A percentile compares a stretch with the other conserved stretches of the same genome.
Evolutionary conservation across 2,797 vertebrate genomes (phyloP).

Genomic region (Meda fulgida): DNA sequence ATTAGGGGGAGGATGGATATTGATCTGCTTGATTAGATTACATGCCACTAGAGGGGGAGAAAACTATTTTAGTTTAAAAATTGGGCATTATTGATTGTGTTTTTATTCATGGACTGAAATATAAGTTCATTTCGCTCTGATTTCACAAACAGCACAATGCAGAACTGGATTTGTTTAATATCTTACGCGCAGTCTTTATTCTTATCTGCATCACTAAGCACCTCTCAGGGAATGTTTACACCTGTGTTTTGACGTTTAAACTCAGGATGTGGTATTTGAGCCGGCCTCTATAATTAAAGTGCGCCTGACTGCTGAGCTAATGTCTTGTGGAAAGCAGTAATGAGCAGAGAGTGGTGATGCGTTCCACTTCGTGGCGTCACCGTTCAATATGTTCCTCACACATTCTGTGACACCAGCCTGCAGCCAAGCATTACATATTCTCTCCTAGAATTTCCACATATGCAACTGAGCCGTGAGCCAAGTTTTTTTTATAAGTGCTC

Average conservation of each 20-base stretch:
- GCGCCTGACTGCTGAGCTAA: conserved; percentile 32
- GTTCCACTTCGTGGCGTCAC: conserved; percentile 60
- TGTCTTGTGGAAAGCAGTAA: conserved; percentile 35
- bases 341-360: conserved; percentile 66
- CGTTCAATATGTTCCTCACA: conserved; percentile 28
- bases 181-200: neutral
- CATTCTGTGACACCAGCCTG: neutral
- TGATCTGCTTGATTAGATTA: conserved; percentile 40
- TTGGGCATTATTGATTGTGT: conserved; percentile 17
- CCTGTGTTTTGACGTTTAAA: conserved; percentile 40
- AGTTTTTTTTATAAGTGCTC: neutral
- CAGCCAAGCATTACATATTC: conserved; percentile 8
- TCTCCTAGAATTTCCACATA: conserved; percentile 10
- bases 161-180: conserved; percentile 10
- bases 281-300: conserved; percentile 38
- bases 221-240: conserved; percentile 35
- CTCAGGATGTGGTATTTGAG: conserved; percentile 30
- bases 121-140: neutral
- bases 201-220: conserved; percentile 17
- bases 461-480: neutral
- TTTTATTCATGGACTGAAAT: conserved; percentile 7
- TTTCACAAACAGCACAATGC: conserved; percentile 3
- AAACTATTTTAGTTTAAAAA: conserved; percentile 24
- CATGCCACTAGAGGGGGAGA: neutral
- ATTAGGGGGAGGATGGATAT: conserved; percentile 18